Evolutionary conservation across 2,113 vertebrate species (phyloP).

Genomic region (Callocephalon fimbriatum): DNA sequence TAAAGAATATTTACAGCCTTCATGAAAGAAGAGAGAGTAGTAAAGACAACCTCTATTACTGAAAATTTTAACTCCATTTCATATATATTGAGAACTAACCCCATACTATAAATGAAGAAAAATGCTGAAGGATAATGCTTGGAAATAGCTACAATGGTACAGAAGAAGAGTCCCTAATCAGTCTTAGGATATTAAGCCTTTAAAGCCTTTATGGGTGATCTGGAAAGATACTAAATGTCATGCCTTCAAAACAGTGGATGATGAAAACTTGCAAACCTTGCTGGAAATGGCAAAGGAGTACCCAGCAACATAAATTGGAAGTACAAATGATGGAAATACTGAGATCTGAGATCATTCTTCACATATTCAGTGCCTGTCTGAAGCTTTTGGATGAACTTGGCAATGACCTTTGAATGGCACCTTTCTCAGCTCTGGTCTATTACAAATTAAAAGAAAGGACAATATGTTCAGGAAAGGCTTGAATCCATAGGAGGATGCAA

Average conservation of each 20-base stretch:
- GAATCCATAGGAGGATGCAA: fast-evolving
- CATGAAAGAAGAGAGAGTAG: not conserved
- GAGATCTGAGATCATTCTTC: not conserved
- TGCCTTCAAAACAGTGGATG: not conserved
- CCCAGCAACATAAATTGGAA: not conserved
- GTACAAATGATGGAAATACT: not conserved
- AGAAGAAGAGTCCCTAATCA: not conserved
- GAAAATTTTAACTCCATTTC: not conserved
- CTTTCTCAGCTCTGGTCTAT: not conserved
- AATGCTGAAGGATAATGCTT: not conserved
- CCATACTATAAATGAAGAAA: not conserved
- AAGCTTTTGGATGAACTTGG: not conserved
- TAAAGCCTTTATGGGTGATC: not conserved
- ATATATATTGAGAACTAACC: not conserved
- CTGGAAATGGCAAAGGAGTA: not conserved
- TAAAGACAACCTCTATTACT: not conserved
- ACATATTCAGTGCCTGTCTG: not conserved
- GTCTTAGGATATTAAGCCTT: not conserved
- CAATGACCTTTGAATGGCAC: not conserved
- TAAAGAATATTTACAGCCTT: not conserved
- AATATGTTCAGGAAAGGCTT: not conserved
- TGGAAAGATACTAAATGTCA: not conserved
- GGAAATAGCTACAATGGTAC: not conserved
- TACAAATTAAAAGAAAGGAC: not conserved
- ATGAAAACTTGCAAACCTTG: not conserved